Percentiles rank a stretch among this genome's conserved stretches.
These are phyloP conservation scores for Goniozus legneri DNA, from an alignment of 1,140 invertebrate species.

Conservation along the genomic window DNA sequence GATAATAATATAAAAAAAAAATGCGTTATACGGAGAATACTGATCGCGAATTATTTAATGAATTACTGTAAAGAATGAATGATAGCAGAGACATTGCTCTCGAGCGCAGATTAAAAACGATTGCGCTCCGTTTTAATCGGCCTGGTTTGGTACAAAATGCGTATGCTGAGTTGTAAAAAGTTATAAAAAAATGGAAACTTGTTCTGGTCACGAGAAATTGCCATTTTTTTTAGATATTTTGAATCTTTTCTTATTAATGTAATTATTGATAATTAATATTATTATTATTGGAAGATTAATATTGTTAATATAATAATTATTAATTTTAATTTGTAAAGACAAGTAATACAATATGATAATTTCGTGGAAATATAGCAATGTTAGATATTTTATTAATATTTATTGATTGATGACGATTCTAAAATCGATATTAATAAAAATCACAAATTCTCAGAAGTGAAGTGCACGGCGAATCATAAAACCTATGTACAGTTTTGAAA, in stretches of 20 bases:
- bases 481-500: no score
- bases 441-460: constrained; percentile 10
- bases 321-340: constrained; percentile 45
- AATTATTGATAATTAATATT: constrained; percentile 37
- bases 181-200: constrained; percentile 47
- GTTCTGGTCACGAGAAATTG: constrained; percentile 55
- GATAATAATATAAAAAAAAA: constrained; percentile 39
- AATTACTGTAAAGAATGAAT: constrained; percentile 46
- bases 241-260: constrained; percentile 32
- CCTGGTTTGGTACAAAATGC: constrained; percentile 54
- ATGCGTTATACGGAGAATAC: constrained; percentile 39
- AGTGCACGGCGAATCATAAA: no score
- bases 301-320: constrained; percentile 52
- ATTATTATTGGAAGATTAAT: constrained; percentile 41
- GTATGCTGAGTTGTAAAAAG: constrained; percentile 51
- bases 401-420: constrained; percentile 44
- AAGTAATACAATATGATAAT: constrained; percentile 37
- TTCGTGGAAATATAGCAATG: constrained; percentile 49
- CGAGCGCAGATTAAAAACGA: constrained; percentile 29
- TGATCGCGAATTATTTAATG: constrained; percentile 49
- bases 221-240: constrained; percentile 39
- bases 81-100: constrained; percentile 49
- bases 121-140: constrained; percentile 47
- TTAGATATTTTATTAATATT: constrained; percentile 55
- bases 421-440: constrained; percentile 27